Evolutionary conservation across 2,888 invertebrate genomes (phyloP).

Genomic region (Alsophila aescularia): DNA sequence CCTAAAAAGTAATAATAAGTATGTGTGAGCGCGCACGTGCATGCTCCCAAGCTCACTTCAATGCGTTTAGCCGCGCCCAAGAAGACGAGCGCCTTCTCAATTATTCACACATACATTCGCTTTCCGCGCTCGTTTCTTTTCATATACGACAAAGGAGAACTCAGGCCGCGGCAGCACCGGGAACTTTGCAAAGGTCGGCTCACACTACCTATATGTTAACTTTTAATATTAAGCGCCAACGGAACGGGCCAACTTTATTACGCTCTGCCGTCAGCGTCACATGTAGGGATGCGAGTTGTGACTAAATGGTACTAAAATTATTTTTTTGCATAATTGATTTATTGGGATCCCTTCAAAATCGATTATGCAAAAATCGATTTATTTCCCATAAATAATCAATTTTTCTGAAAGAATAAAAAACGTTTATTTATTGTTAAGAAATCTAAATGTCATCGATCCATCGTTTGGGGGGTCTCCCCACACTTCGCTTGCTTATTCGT

Average conservation of each 20-base stretch:
- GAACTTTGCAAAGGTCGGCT: slow-evolving; percentile 74
- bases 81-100: slow-evolving; percentile 68
- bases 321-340: too few species aligned
- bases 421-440: too few species aligned
- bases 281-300: too few species aligned
- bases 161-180: slow-evolving; percentile 78
- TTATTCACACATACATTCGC: slow-evolving; percentile 78
- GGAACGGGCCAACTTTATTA: slow-evolving; percentile 63
- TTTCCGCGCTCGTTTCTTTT: slow-evolving; percentile 75
- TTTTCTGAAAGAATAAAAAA: too few species aligned
- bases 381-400: too few species aligned
- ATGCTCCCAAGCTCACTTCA: slow-evolving; percentile 12
- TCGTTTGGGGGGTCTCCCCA: too few species aligned
- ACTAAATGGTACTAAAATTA: too few species aligned
- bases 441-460: too few species aligned
- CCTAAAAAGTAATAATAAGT: not conserved
- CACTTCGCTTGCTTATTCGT: too few species aligned
- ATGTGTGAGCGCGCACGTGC: slow-evolving; percentile 5
- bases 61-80: slow-evolving; percentile 44
- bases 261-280: slow-evolving; percentile 44
- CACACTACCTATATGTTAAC: slow-evolving; percentile 49
- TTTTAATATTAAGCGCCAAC: slow-evolving; percentile 74
- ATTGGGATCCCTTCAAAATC: too few species aligned
- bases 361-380: too few species aligned
- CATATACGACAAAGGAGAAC: slow-evolving; percentile 77